Base-by-base conservation (phyloP, 2,888 invertebrate genomes). In the Drosophila niveifrons region DNA sequence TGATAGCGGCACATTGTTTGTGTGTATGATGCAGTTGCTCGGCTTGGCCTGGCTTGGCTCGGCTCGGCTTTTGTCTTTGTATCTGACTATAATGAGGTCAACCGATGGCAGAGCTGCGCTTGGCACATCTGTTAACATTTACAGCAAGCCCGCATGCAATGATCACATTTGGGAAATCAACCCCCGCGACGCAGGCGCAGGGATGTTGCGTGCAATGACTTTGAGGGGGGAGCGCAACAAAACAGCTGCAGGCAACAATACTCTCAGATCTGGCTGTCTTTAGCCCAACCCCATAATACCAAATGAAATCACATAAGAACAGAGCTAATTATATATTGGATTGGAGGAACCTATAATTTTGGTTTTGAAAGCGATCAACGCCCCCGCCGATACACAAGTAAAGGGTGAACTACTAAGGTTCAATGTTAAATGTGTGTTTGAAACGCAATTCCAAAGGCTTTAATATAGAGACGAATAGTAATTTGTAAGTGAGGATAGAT, bases 121-220 rank as follows among this genome's bases (percentile, higher is more conserved):
- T 52, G 61, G 64, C 80, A 88, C 86, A 88, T 80, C 88, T 86
- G 86, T 88, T 83, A 69, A 59, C 73, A 77, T 83, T 85, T 56
- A 70, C 62, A 72, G 65, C 46, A 13, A 69, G 62, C 80, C 80
- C 87, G 85, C 88, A 85, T 86, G 80, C 82, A 72, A 70, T 64
- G 83, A 78, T 75, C 75, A 57, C 58, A 62, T 80, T 62, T 65
- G 57, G 34, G 36, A 80, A 85, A 78, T 69, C 88, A 86, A 86
- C 86, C 86, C 88, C 86, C 86, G 80, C 79, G 72, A 71, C 69
- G 68, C 81, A 76, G 67, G 41, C 69, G 50, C 66, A 75, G 72
- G 72, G 78, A 72, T 78, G 82, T 85, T 84, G 82, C 81, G 59
- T 77, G 76, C 73, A 77, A 63, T 73, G 69, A 77, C 75, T 65